Percentiles rank a stretch among this genome's conserved stretches.
Evolutionary conservation across 2,888 invertebrate genomes (phyloP).

Genomic region (Diadegma fenestrale): DNA sequence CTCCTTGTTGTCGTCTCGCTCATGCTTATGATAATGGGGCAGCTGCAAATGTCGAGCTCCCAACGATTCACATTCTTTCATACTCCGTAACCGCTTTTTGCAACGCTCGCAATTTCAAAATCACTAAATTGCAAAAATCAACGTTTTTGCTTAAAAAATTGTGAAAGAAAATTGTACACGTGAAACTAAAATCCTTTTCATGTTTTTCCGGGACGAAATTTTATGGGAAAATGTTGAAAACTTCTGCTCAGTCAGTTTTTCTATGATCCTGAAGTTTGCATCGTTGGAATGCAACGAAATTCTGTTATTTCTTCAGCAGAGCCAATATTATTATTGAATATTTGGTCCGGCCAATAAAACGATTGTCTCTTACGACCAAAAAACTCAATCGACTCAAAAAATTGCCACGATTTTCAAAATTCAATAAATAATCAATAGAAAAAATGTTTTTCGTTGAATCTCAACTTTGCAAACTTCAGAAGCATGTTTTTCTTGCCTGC

Average conservation of each 20-base stretch:
- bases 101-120: not conserved
- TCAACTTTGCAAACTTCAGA: too few relatives aligned
- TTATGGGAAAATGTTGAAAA: not conserved
- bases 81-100: not conserved
- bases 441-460: too few relatives aligned
- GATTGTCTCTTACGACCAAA: too few relatives aligned
- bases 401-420: too few relatives aligned
- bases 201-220: too few relatives aligned
- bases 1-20: slow-evolving; percentile 31
- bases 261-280: too few relatives aligned
- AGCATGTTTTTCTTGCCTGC: not conserved
- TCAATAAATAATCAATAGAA: too few relatives aligned
- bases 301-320: too few relatives aligned
- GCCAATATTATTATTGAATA: too few relatives aligned
- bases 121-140: not conserved
- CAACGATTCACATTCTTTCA: slow-evolving; percentile 21
- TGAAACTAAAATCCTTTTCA: not conserved
- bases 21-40: slow-evolving; percentile 32
- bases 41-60: slow-evolving; percentile 13
- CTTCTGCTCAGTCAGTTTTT: not conserved
- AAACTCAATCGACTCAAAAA: too few relatives aligned
- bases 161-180: not conserved
- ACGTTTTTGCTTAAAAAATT: not conserved
- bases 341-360: too few relatives aligned
- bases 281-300: too few relatives aligned